Base-by-base conservation (phyloP, 2,113 vertebrate genomes). In the Microtus ochrogaster region DNA sequence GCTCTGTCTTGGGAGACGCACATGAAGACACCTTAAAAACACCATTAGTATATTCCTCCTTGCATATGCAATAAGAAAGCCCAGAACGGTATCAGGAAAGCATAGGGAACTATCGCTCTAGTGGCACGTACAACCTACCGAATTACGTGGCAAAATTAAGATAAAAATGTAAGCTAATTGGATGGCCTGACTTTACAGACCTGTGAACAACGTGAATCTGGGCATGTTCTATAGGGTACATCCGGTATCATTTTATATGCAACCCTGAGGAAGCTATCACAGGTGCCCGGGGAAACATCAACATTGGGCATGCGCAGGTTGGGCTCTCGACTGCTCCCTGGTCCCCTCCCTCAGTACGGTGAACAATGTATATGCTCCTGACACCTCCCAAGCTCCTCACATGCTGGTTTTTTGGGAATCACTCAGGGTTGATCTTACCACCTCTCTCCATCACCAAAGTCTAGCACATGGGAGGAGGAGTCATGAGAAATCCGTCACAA, bases 371-470 rank as follows among this genome's bases (percentile, higher is more conserved):
- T 33, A 41, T 24, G 17, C 30, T 1, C 0, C 72, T 30, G 2
- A 47, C 13, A 39, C 47, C n/a, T 49, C 39, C 41, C 41, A 28
- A 0, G 3, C 36, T 39, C 33, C 5, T 5, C 63, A 44, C 14
- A 78, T 4, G 44, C 76, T 65, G 66, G 58, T 52, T 22, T 84
- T 88, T 55, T 58, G 58, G 58, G 58, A 7, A 82, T 21, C 65
- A 73, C 79, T 92, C 81, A 79, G 58, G 47, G 55, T 76, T 94
- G 12, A 22, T n/a, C 30, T 65, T 33, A 63, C 13, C 39, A 10
- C 84, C 61, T 52, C 89, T 68, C 33, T 44, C 19, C 74, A 82
- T 1, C 77, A 84, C 70, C 77, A 89, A 95, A 96, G 95, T 65
- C n/a, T 21, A 33, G 11, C 70, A 49, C 36, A 12, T 22, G 26